A percentile compares a stretch with the other conserved stretches of the same genome.
phyloP scores from a whole-genome alignment of 2,113 vertebrate genomes.

The Arothron firmamentum region DNA sequence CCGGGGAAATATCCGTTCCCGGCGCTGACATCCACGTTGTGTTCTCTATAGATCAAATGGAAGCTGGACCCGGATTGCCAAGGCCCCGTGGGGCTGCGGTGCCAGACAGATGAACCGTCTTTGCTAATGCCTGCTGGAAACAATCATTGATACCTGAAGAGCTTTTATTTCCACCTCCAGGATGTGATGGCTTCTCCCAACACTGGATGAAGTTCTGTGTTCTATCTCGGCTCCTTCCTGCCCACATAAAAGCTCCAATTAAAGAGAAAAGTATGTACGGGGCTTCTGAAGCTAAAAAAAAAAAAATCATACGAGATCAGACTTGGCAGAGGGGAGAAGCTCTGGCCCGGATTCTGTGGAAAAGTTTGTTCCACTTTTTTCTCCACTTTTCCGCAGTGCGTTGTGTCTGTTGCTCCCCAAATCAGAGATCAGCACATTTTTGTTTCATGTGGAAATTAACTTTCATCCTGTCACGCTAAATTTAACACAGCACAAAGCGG shows the following conservation, averaged over 20 bases:
- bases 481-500: conserved; percentile 58
- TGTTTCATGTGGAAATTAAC: conserved; percentile 68
- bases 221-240: conserved; percentile 29
- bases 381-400: conserved; percentile 49
- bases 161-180: no score
- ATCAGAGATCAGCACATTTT: conserved; percentile 65
- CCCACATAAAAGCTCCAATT: conserved; percentile 54
- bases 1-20: conserved; percentile 66
- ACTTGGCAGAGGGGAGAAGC: conserved; percentile 56
- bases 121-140: conserved; percentile 44
- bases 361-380: conserved; percentile 65
- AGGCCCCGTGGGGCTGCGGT: conserved; percentile 41
- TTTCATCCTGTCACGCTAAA: conserved; percentile 64
- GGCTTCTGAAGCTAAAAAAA: conserved; percentile 53
- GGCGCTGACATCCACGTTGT: conserved; percentile 58
- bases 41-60: conserved; percentile 69
- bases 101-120: conserved; percentile 44
- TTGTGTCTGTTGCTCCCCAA: conserved; percentile 51
- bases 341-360: conserved; percentile 64
- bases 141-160: conserved; percentile 5
- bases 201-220: conserved; percentile 33
- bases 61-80: conserved; percentile 48
- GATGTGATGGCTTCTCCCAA: conserved; percentile 11
- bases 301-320: conserved; percentile 42
- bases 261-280: conserved; percentile 52